Conservation (phyloP, 2,797 vertebrate species). For the Momotus momota region DNA sequence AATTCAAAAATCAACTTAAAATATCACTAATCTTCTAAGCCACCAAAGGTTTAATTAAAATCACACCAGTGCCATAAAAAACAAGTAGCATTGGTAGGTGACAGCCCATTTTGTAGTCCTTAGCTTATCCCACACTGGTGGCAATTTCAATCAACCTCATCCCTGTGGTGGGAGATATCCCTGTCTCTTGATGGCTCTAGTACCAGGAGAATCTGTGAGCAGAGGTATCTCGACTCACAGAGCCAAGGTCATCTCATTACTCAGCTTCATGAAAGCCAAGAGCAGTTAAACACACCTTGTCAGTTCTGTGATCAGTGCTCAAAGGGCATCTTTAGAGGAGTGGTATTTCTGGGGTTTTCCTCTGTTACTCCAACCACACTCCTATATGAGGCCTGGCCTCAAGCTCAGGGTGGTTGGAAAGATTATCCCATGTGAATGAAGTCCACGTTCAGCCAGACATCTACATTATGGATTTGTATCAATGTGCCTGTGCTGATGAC, state of each 20-base stretch:
- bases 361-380: neutral
- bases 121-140: neutral
- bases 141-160: neutral
- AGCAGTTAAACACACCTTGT: neutral
- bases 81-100: neutral
- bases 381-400: neutral
- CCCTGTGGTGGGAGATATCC: neutral
- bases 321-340: neutral
- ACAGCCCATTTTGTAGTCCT: neutral
- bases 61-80: neutral
- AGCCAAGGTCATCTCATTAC: neutral
- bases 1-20: neutral
- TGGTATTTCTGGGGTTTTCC: neutral
- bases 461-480: neutral
- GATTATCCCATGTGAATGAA: fast-evolving
- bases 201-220: neutral
- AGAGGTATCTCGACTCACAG: neutral
- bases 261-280: neutral
- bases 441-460: neutral
- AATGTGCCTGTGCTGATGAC: fast-evolving
- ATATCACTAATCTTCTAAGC: neutral
- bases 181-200: neutral
- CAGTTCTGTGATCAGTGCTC: neutral
- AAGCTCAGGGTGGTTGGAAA: neutral
- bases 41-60: neutral